These are phyloP conservation scores for Cryptomyrus ogoouensis DNA, from an alignment of 2,113 vertebrate genomes.

Conservation along the genomic window DNA sequence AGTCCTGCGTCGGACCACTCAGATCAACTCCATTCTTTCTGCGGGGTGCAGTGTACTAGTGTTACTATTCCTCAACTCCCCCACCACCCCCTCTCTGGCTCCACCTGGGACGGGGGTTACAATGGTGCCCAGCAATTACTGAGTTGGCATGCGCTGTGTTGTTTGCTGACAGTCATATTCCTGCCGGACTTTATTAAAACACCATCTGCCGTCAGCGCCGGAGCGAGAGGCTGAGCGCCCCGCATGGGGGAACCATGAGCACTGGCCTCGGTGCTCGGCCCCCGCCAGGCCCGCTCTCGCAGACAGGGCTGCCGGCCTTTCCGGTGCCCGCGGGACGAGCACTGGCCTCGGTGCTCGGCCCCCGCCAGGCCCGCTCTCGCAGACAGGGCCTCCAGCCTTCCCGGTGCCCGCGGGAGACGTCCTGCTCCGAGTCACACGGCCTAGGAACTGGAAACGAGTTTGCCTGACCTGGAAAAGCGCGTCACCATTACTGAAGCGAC, in stretches of 20 bases:
- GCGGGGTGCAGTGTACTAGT: conserved; percentile 68
- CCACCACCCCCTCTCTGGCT: conserved; percentile 65
- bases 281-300: not conserved
- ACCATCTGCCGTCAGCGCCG: conserved; percentile 94
- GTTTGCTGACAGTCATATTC: conserved; percentile 99
- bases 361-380: not conserved
- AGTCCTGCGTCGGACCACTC: conserved; percentile 58
- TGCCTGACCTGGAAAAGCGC: not conserved
- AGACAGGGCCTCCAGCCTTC: not conserved
- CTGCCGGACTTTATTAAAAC: conserved; percentile 99
- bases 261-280: not conserved
- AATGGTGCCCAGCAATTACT: conserved; percentile 98
- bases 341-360: not conserved
- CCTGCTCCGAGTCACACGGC: not conserved
- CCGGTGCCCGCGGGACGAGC: not conserved
- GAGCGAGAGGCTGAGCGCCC: conserved; percentile 48
- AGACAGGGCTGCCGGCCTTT: not conserved
- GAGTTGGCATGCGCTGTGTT: conserved; percentile 91
- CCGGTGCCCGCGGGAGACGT: not conserved
- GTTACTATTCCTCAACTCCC: conserved; percentile 53
- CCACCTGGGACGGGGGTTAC: conserved; percentile 89
- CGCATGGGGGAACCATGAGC: conserved; percentile 33
- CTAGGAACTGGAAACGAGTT: not conserved
- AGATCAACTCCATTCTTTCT: conserved; percentile 32
- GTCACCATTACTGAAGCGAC: not conserved